Conservation (phyloP, 2,113 vertebrate genomes). For the Zingel zingel region DNA sequence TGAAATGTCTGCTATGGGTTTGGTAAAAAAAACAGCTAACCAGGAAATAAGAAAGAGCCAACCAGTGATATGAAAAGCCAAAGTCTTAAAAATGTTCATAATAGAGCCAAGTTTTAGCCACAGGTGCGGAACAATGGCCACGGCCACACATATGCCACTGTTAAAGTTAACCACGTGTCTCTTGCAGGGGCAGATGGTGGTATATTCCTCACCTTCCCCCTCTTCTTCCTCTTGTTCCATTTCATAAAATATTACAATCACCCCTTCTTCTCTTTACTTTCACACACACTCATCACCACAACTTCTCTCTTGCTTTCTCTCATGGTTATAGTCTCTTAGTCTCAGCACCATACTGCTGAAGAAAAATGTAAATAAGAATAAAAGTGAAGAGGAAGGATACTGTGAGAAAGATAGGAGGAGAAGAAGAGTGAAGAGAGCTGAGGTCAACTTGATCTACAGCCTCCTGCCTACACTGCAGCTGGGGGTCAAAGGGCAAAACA, state of each 20-base stretch:
- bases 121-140: constrained; percentile 37
- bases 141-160: constrained; percentile 36
- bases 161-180: constrained; percentile 58
- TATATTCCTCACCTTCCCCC: not conserved
- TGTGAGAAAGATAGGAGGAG: constrained; percentile 31
- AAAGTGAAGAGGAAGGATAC: constrained; percentile 25
- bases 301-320: not conserved
- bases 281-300: not conserved
- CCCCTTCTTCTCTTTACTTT: not conserved
- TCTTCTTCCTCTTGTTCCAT: constrained; percentile 31
- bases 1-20: not conserved
- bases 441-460: constrained; percentile 64
- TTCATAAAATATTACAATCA: constrained; percentile 41
- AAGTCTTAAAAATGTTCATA: constrained; percentile 7
- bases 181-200: constrained; percentile 9
- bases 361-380: not conserved
- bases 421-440: constrained; percentile 47
- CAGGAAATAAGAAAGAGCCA: constrained; percentile 17
- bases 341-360: not conserved
- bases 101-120: not conserved
- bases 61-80: not conserved
- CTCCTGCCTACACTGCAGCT: constrained; percentile 23
- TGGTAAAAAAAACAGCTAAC: constrained; percentile 1
- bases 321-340: not conserved
- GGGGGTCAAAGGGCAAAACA: constrained; percentile 51